Base-by-base conservation (phyloP, 2,113 vertebrate species). In the Rhea americana region DNA sequence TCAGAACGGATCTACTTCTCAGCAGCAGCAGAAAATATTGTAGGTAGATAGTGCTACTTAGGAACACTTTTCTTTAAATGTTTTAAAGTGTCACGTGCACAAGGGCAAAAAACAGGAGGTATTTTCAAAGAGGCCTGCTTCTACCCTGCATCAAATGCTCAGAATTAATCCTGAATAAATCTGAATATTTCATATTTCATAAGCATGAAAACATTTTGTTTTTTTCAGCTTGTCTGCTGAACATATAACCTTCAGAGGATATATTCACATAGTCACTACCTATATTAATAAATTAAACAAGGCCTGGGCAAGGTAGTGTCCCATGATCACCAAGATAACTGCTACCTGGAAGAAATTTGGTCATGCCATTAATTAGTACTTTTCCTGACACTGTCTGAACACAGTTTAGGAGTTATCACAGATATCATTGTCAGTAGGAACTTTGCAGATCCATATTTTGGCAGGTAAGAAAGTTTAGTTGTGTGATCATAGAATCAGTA, bases 1-100 rank as follows among this genome's bases (percentile, higher is more conserved):
- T 84, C 73, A 81, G 61, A 79, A 91, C 43, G 61, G 76, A 94
- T 93, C 82, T 28, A 72, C 73, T 91, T 93, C 59, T 75, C 5
- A 8, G 76, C 51, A 66, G 17, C 35, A 80, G 47, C 37, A 77
- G 35, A 77, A 89, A 93, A 82, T 91, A 73, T 75, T 89, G 59
- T 53, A 85, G n/a, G 13, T 26, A 85, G 81, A 79, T 17, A 87
- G 47, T 2, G 7, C 15, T 81, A 41, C n/a, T 47, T 37, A 37
- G 61, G 65, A 61, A 91, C 17, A 74, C 2, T 1, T 82, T 75
- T 78, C 55, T 13, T 4, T 59, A 25, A 83, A 39, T 66, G 30
- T 4, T 86, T 84, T 43, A 82, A 16, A 66, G 25, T 39, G 11
- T 66, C 89, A 45, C 55, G 71, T 10, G 9, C 50, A 55, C 24